These are phyloP conservation scores for Cryptomyrus ogoouensis DNA, from an alignment of 2,113 vertebrate genomes.

Conservation along the genomic window DNA sequence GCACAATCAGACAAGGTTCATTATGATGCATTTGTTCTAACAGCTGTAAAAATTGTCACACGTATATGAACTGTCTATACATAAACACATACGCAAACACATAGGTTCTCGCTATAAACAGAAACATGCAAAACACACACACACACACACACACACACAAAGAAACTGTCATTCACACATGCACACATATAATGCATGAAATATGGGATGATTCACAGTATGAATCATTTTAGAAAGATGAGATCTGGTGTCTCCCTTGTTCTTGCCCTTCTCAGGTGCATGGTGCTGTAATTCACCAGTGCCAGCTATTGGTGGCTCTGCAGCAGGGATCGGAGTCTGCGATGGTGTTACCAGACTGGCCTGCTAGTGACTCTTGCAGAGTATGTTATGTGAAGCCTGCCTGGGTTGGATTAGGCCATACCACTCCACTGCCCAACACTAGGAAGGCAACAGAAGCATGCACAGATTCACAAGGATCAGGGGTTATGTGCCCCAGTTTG, in stretches of 20 bases:
- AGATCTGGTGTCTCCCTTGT: neutral
- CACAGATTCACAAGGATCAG: neutral
- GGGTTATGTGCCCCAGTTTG: neutral
- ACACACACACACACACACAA: neutral
- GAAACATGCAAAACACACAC: neutral
- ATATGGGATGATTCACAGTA: neutral
- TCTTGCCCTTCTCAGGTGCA: neutral
- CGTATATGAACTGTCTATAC: neutral
- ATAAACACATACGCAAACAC: neutral
- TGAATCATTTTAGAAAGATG: conserved; percentile 1
- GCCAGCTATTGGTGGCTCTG: neutral
- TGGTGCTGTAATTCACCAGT: neutral
- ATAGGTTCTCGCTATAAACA: neutral
- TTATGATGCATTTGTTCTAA: neutral
- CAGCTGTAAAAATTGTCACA: neutral
- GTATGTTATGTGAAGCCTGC: neutral
- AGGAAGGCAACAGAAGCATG: neutral
- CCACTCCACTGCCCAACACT: neutral
- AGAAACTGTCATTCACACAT: neutral
- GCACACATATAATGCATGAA: neutral
- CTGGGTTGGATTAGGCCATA: neutral
- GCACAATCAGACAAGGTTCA: neutral
- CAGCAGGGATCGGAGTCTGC: neutral
- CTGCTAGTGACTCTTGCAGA: neutral
- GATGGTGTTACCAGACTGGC: neutral